phyloP scores from a whole-genome alignment of 1,140 invertebrate species.

The Diachasmimorpha longicaudata region DNA sequence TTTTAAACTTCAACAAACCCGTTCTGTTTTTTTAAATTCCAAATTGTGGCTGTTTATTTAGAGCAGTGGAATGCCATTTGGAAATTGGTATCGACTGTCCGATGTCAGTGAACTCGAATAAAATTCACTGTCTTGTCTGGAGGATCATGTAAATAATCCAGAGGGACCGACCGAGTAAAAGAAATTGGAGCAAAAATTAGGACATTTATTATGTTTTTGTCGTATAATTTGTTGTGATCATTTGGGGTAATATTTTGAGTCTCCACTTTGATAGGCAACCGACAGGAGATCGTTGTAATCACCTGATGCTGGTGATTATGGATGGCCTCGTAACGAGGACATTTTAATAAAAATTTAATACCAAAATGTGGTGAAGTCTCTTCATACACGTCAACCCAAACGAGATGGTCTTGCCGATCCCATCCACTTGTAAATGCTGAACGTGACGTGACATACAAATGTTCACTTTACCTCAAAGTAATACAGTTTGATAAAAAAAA shows the following conservation, averaged over 20 bases:
- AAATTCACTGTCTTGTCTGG: too few relatives aligned
- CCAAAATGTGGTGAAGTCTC: not conserved
- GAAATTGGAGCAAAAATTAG: too few relatives aligned
- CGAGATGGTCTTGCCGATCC: not conserved
- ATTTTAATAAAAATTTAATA: not conserved
- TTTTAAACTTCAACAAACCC: not conserved
- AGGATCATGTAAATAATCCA: too few relatives aligned
- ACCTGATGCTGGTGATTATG: not conserved
- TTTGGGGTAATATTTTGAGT: too few relatives aligned
- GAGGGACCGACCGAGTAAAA: too few relatives aligned
- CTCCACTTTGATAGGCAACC: too few relatives aligned
- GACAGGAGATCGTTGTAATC: not conserved
- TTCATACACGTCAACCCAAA: not conserved
- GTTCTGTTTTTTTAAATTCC: not conserved
- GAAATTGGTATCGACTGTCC: too few relatives aligned
- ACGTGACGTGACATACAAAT: slow-evolving; percentile 42
- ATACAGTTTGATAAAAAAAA: not conserved
- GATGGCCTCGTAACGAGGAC: not conserved
- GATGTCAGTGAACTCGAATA: too few relatives aligned
- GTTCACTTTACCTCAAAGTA: slow-evolving; percentile 33
- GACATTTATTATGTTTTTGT: too few relatives aligned
- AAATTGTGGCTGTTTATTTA: not conserved
- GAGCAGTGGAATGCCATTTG: not conserved
- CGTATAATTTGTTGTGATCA: too few relatives aligned
- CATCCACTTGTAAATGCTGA: slow-evolving; percentile 13